Percentiles rank a stretch among this genome's conserved stretches.
Conservation (phyloP, 2,797 vertebrate genomes). For the Neoniphon sammara region DNA sequence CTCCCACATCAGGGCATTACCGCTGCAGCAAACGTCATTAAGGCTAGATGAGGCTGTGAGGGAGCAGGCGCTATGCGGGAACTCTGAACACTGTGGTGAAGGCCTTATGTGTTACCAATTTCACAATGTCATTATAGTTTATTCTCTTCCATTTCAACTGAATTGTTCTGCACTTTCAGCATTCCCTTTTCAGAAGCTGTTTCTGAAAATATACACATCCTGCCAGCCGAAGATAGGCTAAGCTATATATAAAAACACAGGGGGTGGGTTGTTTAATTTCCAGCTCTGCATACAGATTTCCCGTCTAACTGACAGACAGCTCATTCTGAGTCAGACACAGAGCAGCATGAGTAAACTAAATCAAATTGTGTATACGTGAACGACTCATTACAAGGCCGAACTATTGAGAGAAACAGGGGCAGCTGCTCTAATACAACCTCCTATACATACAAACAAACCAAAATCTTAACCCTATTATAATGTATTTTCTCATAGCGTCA, state of each 20-base stretch:
- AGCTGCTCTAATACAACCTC: constrained; percentile 30
- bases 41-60: constrained; percentile 59
- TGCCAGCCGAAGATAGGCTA: background rate
- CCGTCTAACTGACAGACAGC: constrained; percentile 39
- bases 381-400: constrained; percentile 44
- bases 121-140: background rate
- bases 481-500: constrained; percentile 23
- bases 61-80: constrained; percentile 63
- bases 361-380: constrained; percentile 40
- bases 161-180: constrained; percentile 1
- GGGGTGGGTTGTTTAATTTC: constrained; percentile 58
- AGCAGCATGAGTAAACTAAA: constrained; percentile 44
- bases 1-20: constrained; percentile 79
- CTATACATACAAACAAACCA: constrained; percentile 10
- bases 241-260: too few relatives aligned
- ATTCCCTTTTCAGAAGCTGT: constrained; percentile 6
- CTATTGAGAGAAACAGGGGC: constrained; percentile 20
- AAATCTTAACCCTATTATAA: constrained; percentile 44
- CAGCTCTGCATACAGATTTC: constrained; percentile 40
- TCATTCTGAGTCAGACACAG: constrained; percentile 63
- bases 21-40: constrained; percentile 76
- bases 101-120: constrained; percentile 46
- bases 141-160: constrained; percentile 5
- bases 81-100: constrained; percentile 50
- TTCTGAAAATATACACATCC: constrained; percentile 15